These are phyloP conservation scores for Cricetomys ansorgei DNA, from an alignment of 2,113 vertebrate genomes.

Conservation along the genomic window DNA sequence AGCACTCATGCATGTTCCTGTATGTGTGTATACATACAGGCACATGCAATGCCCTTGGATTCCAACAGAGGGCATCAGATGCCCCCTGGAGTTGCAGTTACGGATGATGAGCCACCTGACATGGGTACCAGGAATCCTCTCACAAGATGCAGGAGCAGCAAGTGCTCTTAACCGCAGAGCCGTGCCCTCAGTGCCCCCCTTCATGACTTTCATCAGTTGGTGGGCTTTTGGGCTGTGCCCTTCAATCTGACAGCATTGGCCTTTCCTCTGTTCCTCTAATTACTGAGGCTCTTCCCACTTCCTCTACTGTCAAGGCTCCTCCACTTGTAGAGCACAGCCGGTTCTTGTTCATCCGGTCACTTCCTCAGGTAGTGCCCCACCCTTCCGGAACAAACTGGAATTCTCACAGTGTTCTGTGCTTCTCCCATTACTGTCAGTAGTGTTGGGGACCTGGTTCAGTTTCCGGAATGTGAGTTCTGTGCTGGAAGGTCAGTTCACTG, in stretches of 20 bases:
- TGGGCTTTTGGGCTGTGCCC: neutral
- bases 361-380: constrained; percentile 14
- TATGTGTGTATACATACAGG: neutral
- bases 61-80: neutral
- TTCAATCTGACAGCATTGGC: neutral
- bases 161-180: neutral
- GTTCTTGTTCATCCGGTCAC: constrained; percentile 24
- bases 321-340: neutral
- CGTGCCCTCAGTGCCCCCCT: neutral
- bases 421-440: neutral
- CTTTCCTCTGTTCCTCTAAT: constrained; percentile 49
- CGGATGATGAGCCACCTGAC: neutral
- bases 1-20: neutral
- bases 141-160: neutral
- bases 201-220: neutral
- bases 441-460: neutral
- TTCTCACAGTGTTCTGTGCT: neutral
- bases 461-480: neutral
- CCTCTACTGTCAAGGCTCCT: neutral
- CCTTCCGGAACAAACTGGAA: neutral
- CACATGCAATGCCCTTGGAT: neutral
- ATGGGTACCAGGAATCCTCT: neutral
- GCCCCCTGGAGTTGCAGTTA: no score
- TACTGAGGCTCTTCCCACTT: neutral
- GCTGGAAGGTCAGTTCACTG: neutral